These are phyloP conservation scores for Crotalus tigris DNA, from an alignment of 2,113 vertebrate species.

Conservation along the genomic window DNA sequence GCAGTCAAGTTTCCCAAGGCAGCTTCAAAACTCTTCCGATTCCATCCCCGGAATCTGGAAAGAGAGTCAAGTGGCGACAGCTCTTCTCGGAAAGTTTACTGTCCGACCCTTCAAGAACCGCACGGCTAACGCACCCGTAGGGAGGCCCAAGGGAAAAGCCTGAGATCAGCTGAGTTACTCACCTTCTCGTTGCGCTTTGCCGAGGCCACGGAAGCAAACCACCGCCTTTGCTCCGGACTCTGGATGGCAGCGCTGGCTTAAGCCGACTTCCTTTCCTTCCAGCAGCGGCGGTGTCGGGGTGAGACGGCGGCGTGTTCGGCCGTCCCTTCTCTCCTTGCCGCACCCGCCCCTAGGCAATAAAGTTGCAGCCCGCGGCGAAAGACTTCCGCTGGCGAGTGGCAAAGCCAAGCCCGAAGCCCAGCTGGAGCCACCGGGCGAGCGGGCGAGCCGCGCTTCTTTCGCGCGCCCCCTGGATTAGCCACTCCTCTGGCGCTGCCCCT, in stretches of 20 bases:
- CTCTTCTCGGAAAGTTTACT: neutral
- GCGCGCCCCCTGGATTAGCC: neutral
- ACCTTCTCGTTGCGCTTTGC: neutral
- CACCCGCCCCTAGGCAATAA: neutral
- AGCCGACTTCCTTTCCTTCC: neutral
- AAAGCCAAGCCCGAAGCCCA: neutral
- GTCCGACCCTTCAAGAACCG: neutral
- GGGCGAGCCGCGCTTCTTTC: neutral
- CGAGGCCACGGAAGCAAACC: conserved; percentile 8
- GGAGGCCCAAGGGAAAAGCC: neutral
- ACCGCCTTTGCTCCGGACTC: conserved; percentile 38
- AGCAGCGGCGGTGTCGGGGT: conserved; percentile 6
- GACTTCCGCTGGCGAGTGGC: neutral
- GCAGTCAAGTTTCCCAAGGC: neutral
- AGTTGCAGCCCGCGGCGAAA: neutral
- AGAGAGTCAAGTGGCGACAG: neutral
- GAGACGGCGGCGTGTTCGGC: neutral
- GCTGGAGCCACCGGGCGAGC: neutral
- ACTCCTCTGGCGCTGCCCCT: conserved; percentile 8
- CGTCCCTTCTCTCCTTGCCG: neutral
- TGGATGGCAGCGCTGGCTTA: neutral
- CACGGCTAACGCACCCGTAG: neutral
- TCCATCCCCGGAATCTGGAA: neutral
- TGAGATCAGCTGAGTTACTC: neutral
- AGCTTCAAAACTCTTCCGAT: neutral